Evolutionary conservation across 2,797 vertebrate genomes (phyloP), one percentile per base, ranked within the genome.

Genomic region (Borostomias antarcticus): DNA sequence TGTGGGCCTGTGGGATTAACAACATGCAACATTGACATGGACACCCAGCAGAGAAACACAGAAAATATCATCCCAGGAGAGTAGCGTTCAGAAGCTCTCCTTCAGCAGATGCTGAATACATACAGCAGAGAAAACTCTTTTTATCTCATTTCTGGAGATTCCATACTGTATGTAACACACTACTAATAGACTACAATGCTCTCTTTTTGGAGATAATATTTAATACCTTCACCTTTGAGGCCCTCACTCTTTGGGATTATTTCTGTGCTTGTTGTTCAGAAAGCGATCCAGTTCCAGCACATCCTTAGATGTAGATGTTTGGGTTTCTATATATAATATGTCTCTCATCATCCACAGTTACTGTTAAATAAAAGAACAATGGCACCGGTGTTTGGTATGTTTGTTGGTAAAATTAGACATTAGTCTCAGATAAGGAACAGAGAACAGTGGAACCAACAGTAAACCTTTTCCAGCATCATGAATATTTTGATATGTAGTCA

Each of bases 1-100:
- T 69, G 15, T 52, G 81, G 58, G 53, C 66, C 43, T 50, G 59
- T 57, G 35, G 80, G 85, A 88, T 88, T 85, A 88, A 80, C 62
- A 56, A 74, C 68, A 74, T 66, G 60, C 63, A 48, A 72, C 61
- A 19, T 65, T 52, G 45, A 58, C 58, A 19, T 60, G 65, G 73
- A 79, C 69, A 78, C 71, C 70, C 67, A 68, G 6, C 53, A 47
- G 17, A 4, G 43, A 47, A 30, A 52, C 23, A 54, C 45, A 64
- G 50, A 63, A 45, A 53, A 70, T 52, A 70, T 62, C 23, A 15
- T 62, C 43, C 25, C 9, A 28, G 53, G 21, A 58, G 59, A 52
- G 19, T 40, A 61, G 56, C 35, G 26, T 60, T n/a, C 26, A 15
- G 53, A 67, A 70, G 33, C 40, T 17, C 54, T 57, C 9, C 45